Evolutionary conservation across 1,140 invertebrate genomes (phyloP), one percentile per base, ranked within the genome.

Genomic region (Streblospio benedicti): DNA sequence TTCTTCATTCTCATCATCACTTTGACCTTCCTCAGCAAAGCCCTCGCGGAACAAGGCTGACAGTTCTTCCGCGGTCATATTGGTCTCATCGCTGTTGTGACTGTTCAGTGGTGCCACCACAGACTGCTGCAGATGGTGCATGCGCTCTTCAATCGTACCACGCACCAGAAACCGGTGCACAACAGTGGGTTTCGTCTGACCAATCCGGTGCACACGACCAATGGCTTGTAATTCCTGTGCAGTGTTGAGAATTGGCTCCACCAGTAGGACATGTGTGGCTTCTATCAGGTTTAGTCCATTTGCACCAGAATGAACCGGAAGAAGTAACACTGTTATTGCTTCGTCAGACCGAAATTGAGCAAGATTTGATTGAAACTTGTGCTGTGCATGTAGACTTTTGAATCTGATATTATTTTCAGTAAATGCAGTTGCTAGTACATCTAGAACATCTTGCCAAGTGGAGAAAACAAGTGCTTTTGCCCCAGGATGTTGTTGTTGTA

Each of bases 261-360:
- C 82, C 2, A 91, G 76, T 27, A 91, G 78, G 0, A 90, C 84
- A 76, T 90, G 87, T 12, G 83, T 86, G 1, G 88, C 88, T 76
- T 91, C 88, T 28, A 84, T 85, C 30, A 91, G 72, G 75, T 90
- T 91, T 1, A 91, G 71, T 0, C 88, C 88, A 74, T 90, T 90
- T 0, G 85, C 78, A 14, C 87, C 88, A 51, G 81, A 81, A 58
- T 79, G 75, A 5, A 89, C 74, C 0, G 86, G 86, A 65, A 90
- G 74, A 5, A 91, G 71, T 4, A 91, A 75, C 16, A 81, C 79
- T 35, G 81, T 83, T 0, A 88, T 57, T 33, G 80, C 52, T 14
- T 59, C 43, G 53, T 73, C 65, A 14, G 69, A 38, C 44, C 68
- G 73, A 65, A 81, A 82, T 25, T 59, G 61, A 27, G 69, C 50